These are phyloP conservation scores for Capromys pilorides DNA, from an alignment of 2,797 vertebrate species.

Conservation along the genomic window DNA sequence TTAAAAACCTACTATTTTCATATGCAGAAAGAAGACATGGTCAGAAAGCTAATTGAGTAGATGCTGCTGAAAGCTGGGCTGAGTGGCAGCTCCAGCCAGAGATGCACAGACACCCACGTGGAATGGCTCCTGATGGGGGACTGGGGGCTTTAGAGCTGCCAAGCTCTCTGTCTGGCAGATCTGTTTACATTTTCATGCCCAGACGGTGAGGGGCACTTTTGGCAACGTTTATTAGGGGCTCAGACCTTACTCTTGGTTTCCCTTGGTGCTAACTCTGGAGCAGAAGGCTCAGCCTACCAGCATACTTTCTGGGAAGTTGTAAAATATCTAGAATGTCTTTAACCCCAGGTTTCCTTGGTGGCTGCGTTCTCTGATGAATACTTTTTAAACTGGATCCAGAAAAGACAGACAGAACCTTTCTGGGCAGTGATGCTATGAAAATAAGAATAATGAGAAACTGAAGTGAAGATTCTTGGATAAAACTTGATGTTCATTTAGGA, in stretches of 20 bases:
- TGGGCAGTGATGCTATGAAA: not conserved
- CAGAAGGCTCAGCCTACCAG: not conserved
- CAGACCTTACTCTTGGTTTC: conserved; percentile 22
- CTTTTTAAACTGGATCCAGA: not conserved
- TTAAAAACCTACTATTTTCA: conserved; percentile 25
- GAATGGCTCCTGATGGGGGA: not conserved
- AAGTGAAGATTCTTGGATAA: conserved; percentile 40
- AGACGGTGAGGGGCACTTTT: conserved; percentile 35
- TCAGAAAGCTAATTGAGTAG: not conserved
- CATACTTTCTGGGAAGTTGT: not conserved
- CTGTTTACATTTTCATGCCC: conserved; percentile 65
- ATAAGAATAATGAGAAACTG: not conserved
- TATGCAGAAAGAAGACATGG: conserved; percentile 22
- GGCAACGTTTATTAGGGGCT: conserved; percentile 30
- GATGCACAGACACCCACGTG: not conserved
- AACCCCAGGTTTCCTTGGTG: not conserved
- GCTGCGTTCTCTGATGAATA: not conserved
- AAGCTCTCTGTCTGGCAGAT: conserved; percentile 41
- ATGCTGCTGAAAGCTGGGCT: not conserved
- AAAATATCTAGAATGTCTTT: conserved; percentile 38
- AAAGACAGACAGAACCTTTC: not conserved
- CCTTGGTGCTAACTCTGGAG: not conserved
- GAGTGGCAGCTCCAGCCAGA: not conserved
- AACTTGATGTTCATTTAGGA: conserved; percentile 15
- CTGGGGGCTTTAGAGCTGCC: not conserved